Base-by-base conservation (phyloP, 2,888 invertebrate species). In the Sceliomorpha sp. region DNA sequence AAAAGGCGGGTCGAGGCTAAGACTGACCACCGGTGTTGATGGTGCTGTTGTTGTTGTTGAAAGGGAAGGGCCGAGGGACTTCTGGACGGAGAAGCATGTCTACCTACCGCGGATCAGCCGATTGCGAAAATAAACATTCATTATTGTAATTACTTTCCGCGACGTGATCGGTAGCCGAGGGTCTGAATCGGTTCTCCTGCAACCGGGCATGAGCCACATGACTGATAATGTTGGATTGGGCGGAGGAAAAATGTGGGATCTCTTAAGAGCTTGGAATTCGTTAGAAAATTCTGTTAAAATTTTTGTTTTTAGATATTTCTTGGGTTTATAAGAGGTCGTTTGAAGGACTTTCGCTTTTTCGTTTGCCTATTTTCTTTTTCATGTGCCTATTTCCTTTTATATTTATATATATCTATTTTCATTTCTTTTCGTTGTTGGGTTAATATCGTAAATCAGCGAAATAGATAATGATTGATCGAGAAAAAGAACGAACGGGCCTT, bases 61-160 rank as follows among this genome's bases (percentile, higher is more conserved):
- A n/a, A n/a, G n/a, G n/a, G n/a, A 69, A 77, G 77, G 72, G 64
- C 74, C 71, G 70, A 64, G 70, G 68, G 67, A 63, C 64, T 75
- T 63, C 64, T 72, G 70, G 64, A 55, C 63, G 72, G 72, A 77
- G 73, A 68, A 75, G 75, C 73, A 68, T 69, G 72, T 69, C 78
- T 79, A 83, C 84, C 82, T 83, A 79, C 83, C 80, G 85, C 84
- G 80, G 79, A 81, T 78, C 76, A 78, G 77, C 80, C 81, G 83
- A 84, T 84, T 85, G 82, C 82, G 82, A 83, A 82, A 84, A 84
- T 82, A 85, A 85, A 85, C 84, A 85, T 83, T 84, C 84, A 84
- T 84, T 85, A 85, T 83, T 82, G 84, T 83, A 85, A 84, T 85
- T 85, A 84, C 82, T 83, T 82, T 81, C 79, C 78, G 80, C 79